Base-by-base conservation (phyloP, 2,888 invertebrate genomes). In the Marronus borbonicus region DNA sequence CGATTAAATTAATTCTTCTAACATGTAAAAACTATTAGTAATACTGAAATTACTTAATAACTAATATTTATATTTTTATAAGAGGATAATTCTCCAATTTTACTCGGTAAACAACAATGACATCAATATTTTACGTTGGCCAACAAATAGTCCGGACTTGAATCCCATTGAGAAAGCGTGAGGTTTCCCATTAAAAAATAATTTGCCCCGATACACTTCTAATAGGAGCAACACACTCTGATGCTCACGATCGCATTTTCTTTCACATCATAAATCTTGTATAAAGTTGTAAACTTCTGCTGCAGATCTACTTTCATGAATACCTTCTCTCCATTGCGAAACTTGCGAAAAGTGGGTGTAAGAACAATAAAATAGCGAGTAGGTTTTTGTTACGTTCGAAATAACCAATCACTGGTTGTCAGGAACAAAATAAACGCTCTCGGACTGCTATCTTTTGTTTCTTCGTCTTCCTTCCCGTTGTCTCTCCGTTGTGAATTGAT, bases 351-450 rank as follows among this genome's bases (percentile, higher is more conserved):
- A 24, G 24, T 28, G 20, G 24, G 50, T 28, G 68, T n/a, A n/a
- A 68, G 68, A 50, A 68, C 68, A 68, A 68, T 68, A 68, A 68
- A 68, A 50, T 50, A 68, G 68, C 17, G n/a, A 68, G 68, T 50
- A 65, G 65, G 68, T 68, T 68, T 68, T 68, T 68, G 50, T 50
- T 50, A 50, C 68, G 68, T 50, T 68, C 24, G 68, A 68, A 68
- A 68, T 68, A 68, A 68, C 68, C 68, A 68, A 68, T 68, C 68
- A 68, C 68, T 24, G 68, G 68, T 68, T 68, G 68, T 68, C 68
- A 68, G 68, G 68, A 68, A 68, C 50, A 68, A 68, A 68, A 68
- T 68, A 68, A 68, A 52, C 68, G 68, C 17, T 50, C 68, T 50
- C 50, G 68, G 50, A 28, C 68, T 50, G n/a, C 28, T 68, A 68